These are phyloP conservation scores for Montifringilla adamsi DNA, from an alignment of 2,113 vertebrate species.

Conservation along the genomic window DNA sequence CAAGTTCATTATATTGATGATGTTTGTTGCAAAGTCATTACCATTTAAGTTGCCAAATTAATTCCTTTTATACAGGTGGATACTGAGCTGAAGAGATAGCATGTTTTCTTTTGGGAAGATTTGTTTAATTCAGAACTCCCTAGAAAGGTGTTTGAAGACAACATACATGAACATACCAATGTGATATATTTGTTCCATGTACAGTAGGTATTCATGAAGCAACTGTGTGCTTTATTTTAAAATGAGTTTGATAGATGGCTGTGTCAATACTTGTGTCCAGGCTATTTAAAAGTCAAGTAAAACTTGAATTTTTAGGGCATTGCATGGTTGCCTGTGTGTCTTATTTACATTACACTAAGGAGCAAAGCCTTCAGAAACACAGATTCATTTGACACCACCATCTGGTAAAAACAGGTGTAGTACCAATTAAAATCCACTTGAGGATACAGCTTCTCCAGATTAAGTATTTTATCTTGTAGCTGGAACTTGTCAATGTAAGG, in stretches of 20 bases:
- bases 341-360: slow-evolving; percentile 16
- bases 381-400: slow-evolving; percentile 4
- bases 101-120: neutral
- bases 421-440: slow-evolving; percentile 25
- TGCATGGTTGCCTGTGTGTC: neutral
- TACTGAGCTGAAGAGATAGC: neutral
- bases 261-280: slow-evolving; percentile 22
- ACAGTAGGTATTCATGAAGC: slow-evolving; percentile 31
- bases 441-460: neutral
- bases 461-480: neutral
- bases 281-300: slow-evolving; percentile 59
- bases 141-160: neutral
- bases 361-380: slow-evolving; percentile 5
- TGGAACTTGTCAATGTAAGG: neutral
- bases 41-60: slow-evolving; percentile 10
- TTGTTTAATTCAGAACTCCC: neutral
- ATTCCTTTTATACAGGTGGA: neutral
- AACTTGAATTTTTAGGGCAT: slow-evolving; percentile 48
- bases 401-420: slow-evolving; percentile 41
- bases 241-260: slow-evolving; percentile 14
- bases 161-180: neutral
- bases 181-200: neutral
- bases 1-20: neutral
- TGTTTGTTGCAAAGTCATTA: neutral
- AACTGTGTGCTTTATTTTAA: slow-evolving; percentile 30